Evolutionary conservation across 2,113 vertebrate genomes (phyloP), one percentile per base, ranked within the genome.

Genomic region (Equus przewalskii): DNA sequence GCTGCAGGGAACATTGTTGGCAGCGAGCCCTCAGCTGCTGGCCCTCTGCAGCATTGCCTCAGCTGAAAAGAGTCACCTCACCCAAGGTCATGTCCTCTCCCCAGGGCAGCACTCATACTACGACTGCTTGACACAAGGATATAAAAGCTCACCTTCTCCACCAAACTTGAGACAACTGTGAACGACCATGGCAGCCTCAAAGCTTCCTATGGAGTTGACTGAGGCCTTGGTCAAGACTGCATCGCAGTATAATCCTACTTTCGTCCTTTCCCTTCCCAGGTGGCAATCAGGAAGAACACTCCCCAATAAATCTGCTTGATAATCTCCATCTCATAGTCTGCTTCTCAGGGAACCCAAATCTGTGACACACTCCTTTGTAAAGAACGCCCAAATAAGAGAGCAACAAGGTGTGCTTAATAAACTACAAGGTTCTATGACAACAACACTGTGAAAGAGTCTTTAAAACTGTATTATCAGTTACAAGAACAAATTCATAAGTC

Each of bases 401-500:
- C 11, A 49, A 70, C 56, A 21, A 62, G 14, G 16, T 22, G 41
- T 78, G 30, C 51, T 79, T 94, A 79, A 89, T 75, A 78, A 85
- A 67, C 72, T 64, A 49, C 28, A 81, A 94, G 11, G 44, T 64
- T 85, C 95, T 60, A 72, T 89, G 73, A 92, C 12, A 78, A 46
- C 6, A 79, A 65, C 28, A n/a, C 58, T 70, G 36, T 36, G 30
- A 89, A 94, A 82, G 87, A 56, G 30, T 69, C 69, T 72, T 79
- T 90, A 94, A 86, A 86, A 92, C 36, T 70, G 2, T 13, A 67
- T 36, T 65, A 44, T 24, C 58, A 14, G 2, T 64, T 82, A 78
- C 7, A 95, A 91, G 24, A 95, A 91, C 22, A 93, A 93, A 96
- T 62, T 86, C 30, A 67, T 44, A 96, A 86, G 44, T 94, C n/a